phyloP scores from a whole-genome alignment of 2,888 invertebrate species.

The Malachius bipustulatus region DNA sequence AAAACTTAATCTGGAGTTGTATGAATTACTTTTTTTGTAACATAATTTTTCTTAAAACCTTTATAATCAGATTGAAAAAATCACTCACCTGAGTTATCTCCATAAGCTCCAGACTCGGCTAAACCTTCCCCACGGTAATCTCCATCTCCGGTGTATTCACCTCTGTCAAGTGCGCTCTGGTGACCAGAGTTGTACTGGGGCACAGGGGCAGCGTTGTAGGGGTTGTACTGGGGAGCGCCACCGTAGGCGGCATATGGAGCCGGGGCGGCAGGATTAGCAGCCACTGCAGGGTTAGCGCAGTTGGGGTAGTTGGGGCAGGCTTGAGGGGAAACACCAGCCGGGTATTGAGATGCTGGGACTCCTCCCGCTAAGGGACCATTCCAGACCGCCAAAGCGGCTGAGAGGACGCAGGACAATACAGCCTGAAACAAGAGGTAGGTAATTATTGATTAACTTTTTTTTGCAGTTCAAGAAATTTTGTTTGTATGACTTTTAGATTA shows the following conservation, averaged over 20 bases:
- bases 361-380: constrained; percentile 36
- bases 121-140: constrained; percentile 38
- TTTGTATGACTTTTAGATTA: no score
- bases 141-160: constrained; percentile 34
- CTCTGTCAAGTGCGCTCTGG: constrained; percentile 30
- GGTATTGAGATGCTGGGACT: constrained; percentile 32
- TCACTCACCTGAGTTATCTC: constrained; percentile 9
- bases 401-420: constrained; percentile 31
- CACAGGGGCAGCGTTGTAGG: constrained; percentile 23
- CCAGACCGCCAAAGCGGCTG: constrained; percentile 30
- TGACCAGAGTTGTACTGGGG: constrained; percentile 23
- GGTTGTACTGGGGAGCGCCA: constrained; percentile 18
- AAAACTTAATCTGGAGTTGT: no score
- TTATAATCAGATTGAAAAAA: no score
- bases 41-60: no score
- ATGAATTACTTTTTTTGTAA: no score
- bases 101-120: constrained; percentile 34
- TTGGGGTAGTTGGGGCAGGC: constrained; percentile 37
- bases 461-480: no score
- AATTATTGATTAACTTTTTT: no score
- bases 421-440: constrained; percentile 26
- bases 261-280: constrained; percentile 30
- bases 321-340: constrained; percentile 36
- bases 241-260: constrained; percentile 18
- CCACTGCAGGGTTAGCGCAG: constrained; percentile 34